Percentiles rank a stretch among this genome's conserved stretches.
phyloP scores from a whole-genome alignment of 92 coral and sea anemone species.

The Pocillopora meandrina region DNA sequence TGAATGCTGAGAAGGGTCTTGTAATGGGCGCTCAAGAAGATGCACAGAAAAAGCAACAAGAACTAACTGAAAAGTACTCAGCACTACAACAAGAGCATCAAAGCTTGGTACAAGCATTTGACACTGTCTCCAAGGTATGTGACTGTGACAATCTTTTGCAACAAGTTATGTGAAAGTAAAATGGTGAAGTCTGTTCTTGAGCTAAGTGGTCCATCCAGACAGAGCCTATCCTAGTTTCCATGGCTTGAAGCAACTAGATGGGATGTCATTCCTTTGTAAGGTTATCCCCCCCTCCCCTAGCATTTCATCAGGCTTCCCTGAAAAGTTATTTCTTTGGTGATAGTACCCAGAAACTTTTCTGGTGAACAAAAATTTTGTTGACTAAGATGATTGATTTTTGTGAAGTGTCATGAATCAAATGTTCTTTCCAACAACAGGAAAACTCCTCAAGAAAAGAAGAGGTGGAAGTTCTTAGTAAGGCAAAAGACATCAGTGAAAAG shows the following conservation, averaged over 20 bases:
- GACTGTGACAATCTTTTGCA: no score
- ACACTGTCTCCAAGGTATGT: slow-evolving; percentile 53
- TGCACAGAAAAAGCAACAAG: slow-evolving; percentile 65
- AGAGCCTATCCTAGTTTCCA: no score
- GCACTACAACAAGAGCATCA: slow-evolving; percentile 56
- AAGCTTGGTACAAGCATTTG: slow-evolving; percentile 45
- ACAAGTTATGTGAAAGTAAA: no score
- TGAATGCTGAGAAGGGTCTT: slow-evolving; percentile 61
- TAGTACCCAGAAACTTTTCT: no score
- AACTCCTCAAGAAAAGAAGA: slow-evolving; percentile 60
- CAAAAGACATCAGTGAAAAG: slow-evolving; percentile 37
- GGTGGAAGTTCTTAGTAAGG: slow-evolving; percentile 43
- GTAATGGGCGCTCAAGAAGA: slow-evolving; percentile 66
- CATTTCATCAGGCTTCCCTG: no score
- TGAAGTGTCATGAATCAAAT: not conserved
- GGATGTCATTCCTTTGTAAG: not conserved
- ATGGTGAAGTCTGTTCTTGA: no score
- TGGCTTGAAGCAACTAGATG: no score
- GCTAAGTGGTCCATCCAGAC: no score
- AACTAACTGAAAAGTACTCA: slow-evolving; percentile 62
- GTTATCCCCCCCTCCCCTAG: not conserved
- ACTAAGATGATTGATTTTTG: not conserved
- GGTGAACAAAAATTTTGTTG: no score
- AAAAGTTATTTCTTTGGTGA: not conserved
- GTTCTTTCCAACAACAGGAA: slow-evolving; percentile 16